Base-by-base conservation (phyloP, 2,797 vertebrate genomes). In the Perodicticus potto region DNA sequence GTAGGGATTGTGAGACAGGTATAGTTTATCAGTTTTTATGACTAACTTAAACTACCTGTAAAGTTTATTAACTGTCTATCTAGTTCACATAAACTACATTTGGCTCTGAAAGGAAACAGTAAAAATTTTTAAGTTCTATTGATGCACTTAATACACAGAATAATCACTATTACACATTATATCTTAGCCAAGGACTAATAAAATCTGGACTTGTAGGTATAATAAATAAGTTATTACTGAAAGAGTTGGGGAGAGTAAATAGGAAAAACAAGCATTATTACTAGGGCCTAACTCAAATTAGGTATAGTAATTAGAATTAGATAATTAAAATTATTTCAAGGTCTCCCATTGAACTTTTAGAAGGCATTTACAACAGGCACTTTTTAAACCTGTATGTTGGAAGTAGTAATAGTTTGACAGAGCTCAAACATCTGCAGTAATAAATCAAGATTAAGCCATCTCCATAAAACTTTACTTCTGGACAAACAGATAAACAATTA, bases 61-160 rank as follows among this genome's bases (percentile, higher is more conserved):
- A 86, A 65, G 22, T 86, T 81, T 80, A 72, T 61, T 81, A 90
- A 59, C 37, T 57, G 19, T 63, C 40, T 10, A 72, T 17, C 29
- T 77, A 90, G 37, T 92, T 89, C 12, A 29, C 17, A 74, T 43
- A 55, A 85, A 76, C 16, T 80, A 20, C 12, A 49, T 5, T 43
- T 82, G 34, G 14, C 55, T 76, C 57, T 94, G 22, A 85, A 91
- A 86, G 13, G 17, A 34, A 88, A 85, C 57, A 72, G 7, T 77
- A 88, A 94, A 95, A 67, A 55, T 87, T 87, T 19, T 4, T 67
- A 86, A 76, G 9, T 90, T 93, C 73, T 72, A 17, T 5, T 34
- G 55, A 80, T 45, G 10, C 13, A 87, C 49, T 95, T 92, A 82
- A 74, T 74, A 92, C 5, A 87, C 9, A 90, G 53, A 91, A 92